Evolutionary conservation across 2,797 vertebrate species (phyloP).

Genomic region (Schizothorax lantsangensis): DNA sequence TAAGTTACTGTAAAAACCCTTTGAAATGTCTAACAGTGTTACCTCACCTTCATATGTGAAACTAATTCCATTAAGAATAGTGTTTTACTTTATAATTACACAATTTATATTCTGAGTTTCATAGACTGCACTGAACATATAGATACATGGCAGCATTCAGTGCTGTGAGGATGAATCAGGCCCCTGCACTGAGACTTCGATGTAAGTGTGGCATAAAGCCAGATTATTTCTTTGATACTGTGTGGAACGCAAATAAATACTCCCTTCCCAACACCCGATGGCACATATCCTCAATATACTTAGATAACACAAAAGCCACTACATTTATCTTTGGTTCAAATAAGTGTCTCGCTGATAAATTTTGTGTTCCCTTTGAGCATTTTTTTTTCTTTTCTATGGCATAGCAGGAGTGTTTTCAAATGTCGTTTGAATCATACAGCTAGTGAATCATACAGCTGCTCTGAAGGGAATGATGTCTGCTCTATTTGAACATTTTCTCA

Average conservation of each 20-base stretch:
- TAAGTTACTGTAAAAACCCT: too few species aligned
- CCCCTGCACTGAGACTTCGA: background rate
- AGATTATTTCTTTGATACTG: background rate
- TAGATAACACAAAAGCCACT: background rate
- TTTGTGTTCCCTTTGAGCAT: background rate
- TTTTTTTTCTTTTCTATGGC: background rate
- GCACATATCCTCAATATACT: background rate
- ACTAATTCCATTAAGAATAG: too few species aligned
- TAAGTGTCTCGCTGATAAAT: background rate
- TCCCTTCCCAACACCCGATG: background rate
- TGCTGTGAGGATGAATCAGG: background rate
- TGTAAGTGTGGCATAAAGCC: slow-evolving; percentile 1
- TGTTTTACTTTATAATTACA: background rate
- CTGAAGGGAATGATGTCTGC: background rate
- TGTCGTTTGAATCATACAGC: background rate
- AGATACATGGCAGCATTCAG: background rate
- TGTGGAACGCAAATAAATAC: background rate
- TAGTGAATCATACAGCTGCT: slow-evolving; percentile 6
- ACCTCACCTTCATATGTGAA: background rate
- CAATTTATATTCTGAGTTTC: background rate
- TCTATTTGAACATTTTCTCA: background rate
- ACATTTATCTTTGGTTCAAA: slow-evolving; percentile 15
- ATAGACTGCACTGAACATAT: background rate
- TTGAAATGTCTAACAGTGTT: too few species aligned
- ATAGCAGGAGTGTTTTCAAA: slow-evolving; percentile 16